Conservation (phyloP, 2,888 invertebrate species). For the Erpobdella octoculata region DNA sequence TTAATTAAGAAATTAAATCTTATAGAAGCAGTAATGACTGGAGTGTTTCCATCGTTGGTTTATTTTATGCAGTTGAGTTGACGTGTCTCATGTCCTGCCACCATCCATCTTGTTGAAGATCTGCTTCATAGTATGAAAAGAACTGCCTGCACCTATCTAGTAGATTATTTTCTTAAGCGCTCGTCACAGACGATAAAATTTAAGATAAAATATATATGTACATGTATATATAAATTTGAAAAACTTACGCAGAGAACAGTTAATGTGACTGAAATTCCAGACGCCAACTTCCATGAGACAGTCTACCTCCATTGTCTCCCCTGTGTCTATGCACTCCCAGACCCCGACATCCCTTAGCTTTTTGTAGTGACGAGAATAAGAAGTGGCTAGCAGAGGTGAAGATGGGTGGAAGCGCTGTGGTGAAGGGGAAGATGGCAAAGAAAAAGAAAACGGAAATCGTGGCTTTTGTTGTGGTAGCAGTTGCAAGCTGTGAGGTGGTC, state of each 20-base stretch:
- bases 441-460: neutral
- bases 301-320: neutral
- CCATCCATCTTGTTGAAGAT: too few species aligned
- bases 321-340: neutral
- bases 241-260: neutral
- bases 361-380: neutral
- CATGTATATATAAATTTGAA: too few species aligned
- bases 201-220: too few species aligned
- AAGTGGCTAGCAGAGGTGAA: neutral
- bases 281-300: neutral
- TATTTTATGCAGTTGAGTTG: too few species aligned
- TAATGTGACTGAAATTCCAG: neutral
- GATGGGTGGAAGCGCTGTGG: neutral
- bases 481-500: neutral
- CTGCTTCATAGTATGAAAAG: too few species aligned
- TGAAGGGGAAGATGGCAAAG: constrained; percentile 11
- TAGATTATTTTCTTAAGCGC: too few species aligned
- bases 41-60: too few species aligned
- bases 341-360: neutral
- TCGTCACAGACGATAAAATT: too few species aligned
- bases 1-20: too few species aligned
- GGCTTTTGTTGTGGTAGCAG: neutral
- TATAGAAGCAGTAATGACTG: too few species aligned
- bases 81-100: too few species aligned
- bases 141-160: too few species aligned